A percentile compares a stretch with the other conserved stretches of the same genome.
These are phyloP conservation scores for Rana temporaria DNA, from an alignment of 2,113 vertebrate genomes.

Conservation along the genomic window DNA sequence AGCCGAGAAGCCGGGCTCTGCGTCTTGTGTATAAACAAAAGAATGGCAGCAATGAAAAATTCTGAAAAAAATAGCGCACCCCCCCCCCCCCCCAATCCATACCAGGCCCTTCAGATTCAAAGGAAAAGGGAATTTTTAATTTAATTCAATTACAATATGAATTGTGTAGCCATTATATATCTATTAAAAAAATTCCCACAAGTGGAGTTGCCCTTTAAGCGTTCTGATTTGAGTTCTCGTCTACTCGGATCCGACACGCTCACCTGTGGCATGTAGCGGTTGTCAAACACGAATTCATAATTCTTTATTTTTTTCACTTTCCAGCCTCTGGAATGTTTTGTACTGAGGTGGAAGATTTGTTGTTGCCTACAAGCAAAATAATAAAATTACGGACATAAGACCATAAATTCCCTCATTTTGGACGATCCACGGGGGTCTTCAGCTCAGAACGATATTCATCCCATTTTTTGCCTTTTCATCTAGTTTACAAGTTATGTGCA, in stretches of 20 bases:
- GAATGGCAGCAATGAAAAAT: too few species aligned
- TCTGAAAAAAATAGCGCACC: too few species aligned
- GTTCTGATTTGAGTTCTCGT: slow-evolving; percentile 25
- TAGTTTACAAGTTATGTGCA: slow-evolving; percentile 13
- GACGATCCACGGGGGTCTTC: not conserved
- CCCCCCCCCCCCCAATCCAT: too few species aligned
- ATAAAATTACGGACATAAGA: slow-evolving; percentile 39
- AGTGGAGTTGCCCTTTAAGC: too few species aligned
- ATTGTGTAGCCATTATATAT: too few species aligned
- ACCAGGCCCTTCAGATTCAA: too few species aligned
- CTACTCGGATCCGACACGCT: not conserved
- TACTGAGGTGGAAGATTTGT: slow-evolving; percentile 38
- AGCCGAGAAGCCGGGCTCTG: too few species aligned
- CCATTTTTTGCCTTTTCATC: slow-evolving; percentile 33
- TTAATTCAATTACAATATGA: too few species aligned
- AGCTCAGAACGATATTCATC: not conserved
- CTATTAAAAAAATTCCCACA: too few species aligned
- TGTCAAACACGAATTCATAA: slow-evolving; percentile 33
- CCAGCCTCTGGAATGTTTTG: slow-evolving; percentile 26
- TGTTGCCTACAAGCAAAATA: slow-evolving; percentile 43
- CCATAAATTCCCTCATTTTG: slow-evolving; percentile 35
- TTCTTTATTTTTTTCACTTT: not conserved
- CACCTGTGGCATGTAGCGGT: slow-evolving; percentile 36
- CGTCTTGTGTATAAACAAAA: too few species aligned
- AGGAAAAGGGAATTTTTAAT: too few species aligned